Evolutionary conservation across 2,113 vertebrate genomes (phyloP).

Genomic region (Mobula birostris): DNA sequence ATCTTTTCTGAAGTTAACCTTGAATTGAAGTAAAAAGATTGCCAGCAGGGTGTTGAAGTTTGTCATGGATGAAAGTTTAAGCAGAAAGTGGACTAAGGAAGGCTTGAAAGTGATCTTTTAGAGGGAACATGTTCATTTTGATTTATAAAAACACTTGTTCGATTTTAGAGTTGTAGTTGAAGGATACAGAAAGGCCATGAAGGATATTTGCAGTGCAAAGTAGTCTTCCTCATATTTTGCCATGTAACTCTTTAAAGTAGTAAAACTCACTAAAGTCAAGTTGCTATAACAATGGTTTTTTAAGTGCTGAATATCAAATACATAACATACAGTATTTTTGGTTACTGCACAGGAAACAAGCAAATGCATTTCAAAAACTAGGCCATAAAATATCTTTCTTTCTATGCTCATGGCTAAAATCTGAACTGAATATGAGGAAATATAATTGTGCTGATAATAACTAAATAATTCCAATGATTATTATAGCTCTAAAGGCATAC

Average conservation of each 20-base stretch:
- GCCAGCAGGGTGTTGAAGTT: too few relatives aligned
- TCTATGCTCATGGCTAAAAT: background rate
- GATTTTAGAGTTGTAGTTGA: background rate
- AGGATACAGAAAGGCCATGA: background rate
- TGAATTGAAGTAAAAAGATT: too few relatives aligned
- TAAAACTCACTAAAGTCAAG: background rate
- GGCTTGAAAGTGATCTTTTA: too few relatives aligned
- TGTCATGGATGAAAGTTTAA: too few relatives aligned
- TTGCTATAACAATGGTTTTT: background rate
- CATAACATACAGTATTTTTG: background rate
- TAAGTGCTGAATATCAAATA: background rate
- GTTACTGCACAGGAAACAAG: background rate
- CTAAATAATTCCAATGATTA: background rate
- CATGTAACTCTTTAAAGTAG: background rate
- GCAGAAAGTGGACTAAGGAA: too few relatives aligned
- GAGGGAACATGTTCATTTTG: background rate
- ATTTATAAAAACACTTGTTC: background rate
- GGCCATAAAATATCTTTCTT: background rate
- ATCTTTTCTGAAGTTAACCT: too few relatives aligned
- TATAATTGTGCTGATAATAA: too few relatives aligned
- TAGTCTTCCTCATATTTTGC: background rate
- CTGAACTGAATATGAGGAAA: background rate
- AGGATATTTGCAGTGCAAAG: background rate
- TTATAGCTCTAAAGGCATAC: background rate
- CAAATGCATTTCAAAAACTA: background rate